These are phyloP conservation scores for Lepidurus packardi DNA, from an alignment of 1,140 invertebrate species.

Conservation along the genomic window DNA sequence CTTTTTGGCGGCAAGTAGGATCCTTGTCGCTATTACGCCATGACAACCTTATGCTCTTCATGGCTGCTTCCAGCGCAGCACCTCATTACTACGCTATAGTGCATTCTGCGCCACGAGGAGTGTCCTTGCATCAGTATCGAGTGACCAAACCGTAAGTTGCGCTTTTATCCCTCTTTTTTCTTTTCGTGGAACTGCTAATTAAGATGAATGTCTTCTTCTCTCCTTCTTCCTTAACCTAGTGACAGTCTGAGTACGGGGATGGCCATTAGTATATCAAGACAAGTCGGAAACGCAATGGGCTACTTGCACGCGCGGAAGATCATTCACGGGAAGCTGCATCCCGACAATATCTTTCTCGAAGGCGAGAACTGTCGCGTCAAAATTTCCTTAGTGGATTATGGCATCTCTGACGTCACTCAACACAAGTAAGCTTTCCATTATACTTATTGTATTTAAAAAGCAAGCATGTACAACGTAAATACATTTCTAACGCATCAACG, in stretches of 20 bases:
- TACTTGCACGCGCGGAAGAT: conserved; percentile 49
- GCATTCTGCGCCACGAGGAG: conserved; percentile 29
- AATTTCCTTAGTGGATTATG: conserved; percentile 48
- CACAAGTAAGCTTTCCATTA: conserved; percentile 35
- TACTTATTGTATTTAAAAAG: not conserved
- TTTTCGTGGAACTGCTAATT: not conserved
- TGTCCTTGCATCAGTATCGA: conserved; percentile 31
- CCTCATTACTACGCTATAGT: conserved; percentile 38
- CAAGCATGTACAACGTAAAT: not conserved
- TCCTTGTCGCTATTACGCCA: conserved; percentile 47
- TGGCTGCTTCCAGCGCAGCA: conserved; percentile 45
- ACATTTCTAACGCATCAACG: too few species aligned
- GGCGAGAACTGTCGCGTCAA: conserved; percentile 42
- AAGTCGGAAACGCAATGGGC: conserved; percentile 44
- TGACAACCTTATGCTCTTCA: conserved; percentile 50
- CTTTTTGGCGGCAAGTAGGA: conserved; percentile 44
- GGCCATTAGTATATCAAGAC: conserved; percentile 39
- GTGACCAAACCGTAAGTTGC: conserved; percentile 39
- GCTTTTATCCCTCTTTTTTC: not conserved
- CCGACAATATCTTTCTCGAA: conserved; percentile 47
- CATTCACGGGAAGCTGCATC: conserved; percentile 44
- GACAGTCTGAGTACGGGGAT: conserved; percentile 37
- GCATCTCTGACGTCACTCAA: conserved; percentile 40
- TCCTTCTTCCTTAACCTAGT: not conserved
- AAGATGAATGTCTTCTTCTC: not conserved